A percentile compares a stretch with the other conserved stretches of the same genome.
phyloP scores from a whole-genome alignment of 2,888 invertebrate genomes.

The Perdita meconis region DNA sequence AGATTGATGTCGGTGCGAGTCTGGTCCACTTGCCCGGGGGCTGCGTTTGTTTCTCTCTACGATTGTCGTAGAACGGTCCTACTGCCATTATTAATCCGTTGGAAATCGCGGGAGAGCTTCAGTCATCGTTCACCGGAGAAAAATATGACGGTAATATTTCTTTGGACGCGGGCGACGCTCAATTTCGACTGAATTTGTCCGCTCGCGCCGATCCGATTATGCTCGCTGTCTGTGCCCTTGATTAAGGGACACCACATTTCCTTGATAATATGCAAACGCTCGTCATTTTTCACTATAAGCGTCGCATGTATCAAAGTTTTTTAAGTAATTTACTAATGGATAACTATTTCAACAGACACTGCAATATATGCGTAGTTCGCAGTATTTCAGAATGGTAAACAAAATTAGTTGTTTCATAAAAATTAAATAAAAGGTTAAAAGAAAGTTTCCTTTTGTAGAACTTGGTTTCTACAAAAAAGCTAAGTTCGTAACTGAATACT shows the following conservation, averaged over 20 bases:
- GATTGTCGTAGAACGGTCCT: slow-evolving; percentile 63
- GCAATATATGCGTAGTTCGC: too few relatives aligned
- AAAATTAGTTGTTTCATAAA: too few relatives aligned
- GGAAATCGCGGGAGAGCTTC: slow-evolving; percentile 64
- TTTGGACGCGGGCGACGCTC: slow-evolving; percentile 46
- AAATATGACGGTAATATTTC: slow-evolving; percentile 62
- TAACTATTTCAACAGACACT: too few relatives aligned
- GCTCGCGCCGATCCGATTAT: slow-evolving; percentile 32
- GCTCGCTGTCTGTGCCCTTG: neutral
- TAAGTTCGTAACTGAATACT: too few relatives aligned
- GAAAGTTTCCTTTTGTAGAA: too few relatives aligned
- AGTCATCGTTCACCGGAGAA: slow-evolving; percentile 59
- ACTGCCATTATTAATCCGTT: slow-evolving; percentile 70
- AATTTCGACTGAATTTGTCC: slow-evolving; percentile 60
- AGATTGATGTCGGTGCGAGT: slow-evolving; percentile 74
- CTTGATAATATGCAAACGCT: too few relatives aligned
- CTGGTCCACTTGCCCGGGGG: slow-evolving; percentile 72
- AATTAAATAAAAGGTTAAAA: too few relatives aligned
- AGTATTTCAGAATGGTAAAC: too few relatives aligned
- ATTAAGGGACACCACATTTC: slow-evolving; percentile 25
- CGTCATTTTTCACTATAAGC: too few relatives aligned
- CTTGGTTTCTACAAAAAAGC: too few relatives aligned
- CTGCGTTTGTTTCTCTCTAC: slow-evolving; percentile 70
- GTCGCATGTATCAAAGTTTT: too few relatives aligned
- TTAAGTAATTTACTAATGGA: too few relatives aligned